Conservation (phyloP, 2,888 invertebrate genomes). For the Synanthedon vespiformis region DNA sequence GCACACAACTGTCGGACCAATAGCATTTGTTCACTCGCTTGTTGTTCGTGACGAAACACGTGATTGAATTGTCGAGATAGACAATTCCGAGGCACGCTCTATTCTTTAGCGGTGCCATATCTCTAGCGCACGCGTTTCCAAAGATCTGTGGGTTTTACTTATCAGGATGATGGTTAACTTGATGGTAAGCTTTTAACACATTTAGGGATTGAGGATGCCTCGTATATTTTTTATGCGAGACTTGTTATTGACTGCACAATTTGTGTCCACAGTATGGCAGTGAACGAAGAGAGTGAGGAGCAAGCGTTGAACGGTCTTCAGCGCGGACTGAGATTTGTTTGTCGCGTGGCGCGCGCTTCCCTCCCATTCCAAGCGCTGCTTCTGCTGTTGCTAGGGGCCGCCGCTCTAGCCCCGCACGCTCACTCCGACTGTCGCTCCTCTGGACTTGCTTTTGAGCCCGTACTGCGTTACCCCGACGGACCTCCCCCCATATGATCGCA, state of each 20-base stretch:
- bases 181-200: too few relatives aligned
- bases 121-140: too few relatives aligned
- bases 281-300: conserved; percentile 34
- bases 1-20: too few relatives aligned
- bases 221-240: too few relatives aligned
- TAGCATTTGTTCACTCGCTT: too few relatives aligned
- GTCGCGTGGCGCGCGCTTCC: conserved; percentile 90
- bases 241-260: not conserved
- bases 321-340: conserved; percentile 86
- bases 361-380: conserved; percentile 95
- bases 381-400: conserved; percentile 91
- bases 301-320: conserved; percentile 53
- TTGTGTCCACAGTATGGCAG: conserved; percentile 27
- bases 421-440: conserved; percentile 86
- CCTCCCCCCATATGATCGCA: conserved; percentile 86
- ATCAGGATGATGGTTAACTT: too few relatives aligned
- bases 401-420: conserved; percentile 90
- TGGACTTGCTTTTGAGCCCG: conserved; percentile 86
- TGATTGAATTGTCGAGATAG: too few relatives aligned
- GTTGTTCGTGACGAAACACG: too few relatives aligned
- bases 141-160: too few relatives aligned
- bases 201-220: too few relatives aligned
- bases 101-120: too few relatives aligned
- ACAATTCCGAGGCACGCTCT: too few relatives aligned
- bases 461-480: conserved; percentile 91